A percentile compares a stretch with the other conserved stretches of the same genome.
These are phyloP conservation scores for Cydia splendana DNA, from an alignment of 1,140 invertebrate genomes.

Conservation along the genomic window DNA sequence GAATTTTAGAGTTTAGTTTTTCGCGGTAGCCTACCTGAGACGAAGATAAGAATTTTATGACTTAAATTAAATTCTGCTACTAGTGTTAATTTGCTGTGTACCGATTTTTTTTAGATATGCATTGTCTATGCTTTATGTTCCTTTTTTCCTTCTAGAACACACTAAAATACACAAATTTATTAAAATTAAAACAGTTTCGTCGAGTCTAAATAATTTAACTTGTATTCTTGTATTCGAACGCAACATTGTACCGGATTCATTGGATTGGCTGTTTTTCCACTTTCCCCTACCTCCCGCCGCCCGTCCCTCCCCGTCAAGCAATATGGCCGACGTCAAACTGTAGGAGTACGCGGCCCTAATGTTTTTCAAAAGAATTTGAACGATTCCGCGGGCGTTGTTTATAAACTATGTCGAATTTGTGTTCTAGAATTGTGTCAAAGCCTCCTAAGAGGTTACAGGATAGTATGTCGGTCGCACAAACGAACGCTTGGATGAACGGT, in stretches of 20 bases:
- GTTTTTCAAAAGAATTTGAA: constrained; percentile 56
- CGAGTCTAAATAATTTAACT: constrained; percentile 6
- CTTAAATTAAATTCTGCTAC: no score
- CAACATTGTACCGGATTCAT: constrained; percentile 1
- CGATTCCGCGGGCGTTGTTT: constrained; percentile 68
- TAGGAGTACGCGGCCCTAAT: constrained; percentile 48
- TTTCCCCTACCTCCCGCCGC: constrained; percentile 7
- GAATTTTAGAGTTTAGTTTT: no score
- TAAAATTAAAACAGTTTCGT: constrained; percentile 7
- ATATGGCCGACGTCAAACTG: constrained; percentile 58
- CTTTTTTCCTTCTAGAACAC: background rate
- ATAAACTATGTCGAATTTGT: constrained; percentile 85
- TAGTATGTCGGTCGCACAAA: constrained; percentile 88
- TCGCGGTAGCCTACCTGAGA: no score
- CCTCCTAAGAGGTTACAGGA: constrained; percentile 84
- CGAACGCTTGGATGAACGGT: constrained; percentile 92
- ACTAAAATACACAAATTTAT: background rate
- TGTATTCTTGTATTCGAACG: constrained; percentile 37
- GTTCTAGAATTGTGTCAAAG: constrained; percentile 86
- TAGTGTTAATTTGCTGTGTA: no score
- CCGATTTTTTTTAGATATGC: no score
- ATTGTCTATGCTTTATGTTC: no score
- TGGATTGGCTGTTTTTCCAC: constrained; percentile 12
- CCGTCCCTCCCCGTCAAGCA: constrained; percentile 41
- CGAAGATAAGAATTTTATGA: no score